phyloP scores from a whole-genome alignment of 2,888 invertebrate genomes.

The Drosophila helvetica region DNA sequence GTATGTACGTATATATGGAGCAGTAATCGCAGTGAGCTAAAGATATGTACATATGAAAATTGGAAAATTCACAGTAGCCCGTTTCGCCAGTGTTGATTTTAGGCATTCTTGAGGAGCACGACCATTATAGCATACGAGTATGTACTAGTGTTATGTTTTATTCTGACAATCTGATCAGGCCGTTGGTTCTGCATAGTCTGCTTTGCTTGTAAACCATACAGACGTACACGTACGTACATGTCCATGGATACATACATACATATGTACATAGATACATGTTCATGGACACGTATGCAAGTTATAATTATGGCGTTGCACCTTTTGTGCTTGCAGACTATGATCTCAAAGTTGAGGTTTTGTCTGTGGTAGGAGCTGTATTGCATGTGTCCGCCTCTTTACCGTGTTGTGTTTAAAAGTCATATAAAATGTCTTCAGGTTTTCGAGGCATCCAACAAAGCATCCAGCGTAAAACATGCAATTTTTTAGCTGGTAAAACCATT shows the following conservation, averaged over 20 bases:
- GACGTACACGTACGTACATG: constrained; percentile 1
- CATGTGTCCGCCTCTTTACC: constrained; percentile 29
- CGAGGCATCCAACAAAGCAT: neutral
- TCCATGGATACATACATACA: constrained; percentile 12
- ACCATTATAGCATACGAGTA: neutral
- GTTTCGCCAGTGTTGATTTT: neutral
- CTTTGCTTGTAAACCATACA: too few species aligned
- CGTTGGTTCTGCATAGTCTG: neutral
- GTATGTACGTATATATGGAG: neutral
- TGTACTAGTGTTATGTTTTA: neutral
- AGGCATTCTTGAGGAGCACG: neutral
- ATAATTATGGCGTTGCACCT: constrained; percentile 61
- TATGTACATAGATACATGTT: constrained; percentile 23
- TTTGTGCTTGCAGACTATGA: constrained; percentile 46
- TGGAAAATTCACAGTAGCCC: neutral
- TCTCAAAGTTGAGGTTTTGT: constrained; percentile 37
- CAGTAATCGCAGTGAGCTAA: neutral
- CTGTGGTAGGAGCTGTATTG: constrained; percentile 9
- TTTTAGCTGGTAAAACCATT: neutral
- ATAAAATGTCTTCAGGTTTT: constrained; percentile 7
- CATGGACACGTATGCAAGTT: constrained; percentile 58
- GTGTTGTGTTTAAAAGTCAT: constrained; percentile 21
- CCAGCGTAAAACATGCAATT: neutral
- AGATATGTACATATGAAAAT: neutral
- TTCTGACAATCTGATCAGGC: neutral